Conservation (phyloP, 1,140 invertebrate species). For the Heliconius hermathena region DNA sequence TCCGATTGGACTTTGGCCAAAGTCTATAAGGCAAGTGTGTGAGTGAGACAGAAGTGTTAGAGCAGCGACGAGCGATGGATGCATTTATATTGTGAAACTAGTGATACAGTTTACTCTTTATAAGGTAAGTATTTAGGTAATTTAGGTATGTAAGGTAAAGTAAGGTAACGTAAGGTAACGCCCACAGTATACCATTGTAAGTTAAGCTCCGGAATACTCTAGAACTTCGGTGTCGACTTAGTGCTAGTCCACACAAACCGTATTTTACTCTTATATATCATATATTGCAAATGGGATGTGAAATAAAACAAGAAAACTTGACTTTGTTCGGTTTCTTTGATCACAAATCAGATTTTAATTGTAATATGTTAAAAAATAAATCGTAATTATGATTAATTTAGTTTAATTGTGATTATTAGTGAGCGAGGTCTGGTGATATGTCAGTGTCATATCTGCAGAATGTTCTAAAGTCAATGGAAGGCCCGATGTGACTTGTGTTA, state of each 20-base stretch:
- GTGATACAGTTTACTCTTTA: conserved; percentile 40
- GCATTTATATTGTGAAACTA: conserved; percentile 61
- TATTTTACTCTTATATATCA: conserved; percentile 5
- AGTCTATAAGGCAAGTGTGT: conserved; percentile 22
- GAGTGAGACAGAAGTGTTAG: background rate
- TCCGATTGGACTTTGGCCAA: conserved; percentile 33
- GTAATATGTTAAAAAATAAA: background rate
- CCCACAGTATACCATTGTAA: conserved; percentile 16
- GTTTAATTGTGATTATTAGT: conserved; percentile 36
- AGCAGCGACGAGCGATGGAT: conserved; percentile 49
- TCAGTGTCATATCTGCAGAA: background rate
- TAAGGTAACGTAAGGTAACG: conserved; percentile 8
- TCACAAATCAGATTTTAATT: background rate
- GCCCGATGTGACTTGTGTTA: background rate
- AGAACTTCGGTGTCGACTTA: conserved; percentile 6
- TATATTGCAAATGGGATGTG: conserved; percentile 2
- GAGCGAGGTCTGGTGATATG: background rate
- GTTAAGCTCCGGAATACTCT: conserved; percentile 4
- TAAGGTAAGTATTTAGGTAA: conserved; percentile 13
- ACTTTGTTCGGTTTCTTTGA: no score
- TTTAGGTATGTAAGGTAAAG: background rate
- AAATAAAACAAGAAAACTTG: no score
- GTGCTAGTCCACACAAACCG: conserved; percentile 33
- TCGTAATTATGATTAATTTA: conserved; percentile 21
- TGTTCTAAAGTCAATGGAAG: background rate